A percentile compares a stretch with the other conserved stretches of the same genome.
phyloP scores from a whole-genome alignment of 2,888 invertebrate genomes.

The Troides oblongomaculatus region DNA sequence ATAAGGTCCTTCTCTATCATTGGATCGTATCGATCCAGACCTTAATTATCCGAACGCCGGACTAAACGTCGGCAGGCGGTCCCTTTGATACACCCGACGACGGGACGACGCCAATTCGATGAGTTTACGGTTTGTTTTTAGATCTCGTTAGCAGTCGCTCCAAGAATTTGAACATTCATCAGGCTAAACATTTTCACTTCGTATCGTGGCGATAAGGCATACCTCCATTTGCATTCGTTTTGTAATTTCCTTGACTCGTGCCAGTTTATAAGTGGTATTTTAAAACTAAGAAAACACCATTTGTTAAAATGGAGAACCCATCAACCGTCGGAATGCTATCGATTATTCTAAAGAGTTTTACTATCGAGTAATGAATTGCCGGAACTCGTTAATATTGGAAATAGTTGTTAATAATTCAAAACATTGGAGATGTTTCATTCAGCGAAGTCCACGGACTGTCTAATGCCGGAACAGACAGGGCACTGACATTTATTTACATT shows the following conservation, averaged over 20 bases:
- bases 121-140: slow-evolving; percentile 64
- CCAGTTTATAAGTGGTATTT: slow-evolving; percentile 44
- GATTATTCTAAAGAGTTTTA: slow-evolving; percentile 22
- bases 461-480: slow-evolving; percentile 34
- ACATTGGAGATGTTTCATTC: slow-evolving; percentile 42
- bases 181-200: slow-evolving; percentile 60
- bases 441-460: slow-evolving; percentile 49
- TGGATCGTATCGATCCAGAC: slow-evolving; percentile 55
- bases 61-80: slow-evolving; percentile 58
- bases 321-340: slow-evolving; percentile 22
- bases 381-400: slow-evolving; percentile 25
- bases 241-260: slow-evolving; percentile 39
- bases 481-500: slow-evolving; percentile 51
- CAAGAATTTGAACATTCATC: slow-evolving; percentile 66
- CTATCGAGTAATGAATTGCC: slow-evolving; percentile 45
- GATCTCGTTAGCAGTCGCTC: slow-evolving; percentile 60
- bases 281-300: slow-evolving; percentile 62
- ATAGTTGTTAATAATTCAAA: slow-evolving; percentile 41
- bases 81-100: slow-evolving; percentile 56
- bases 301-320: slow-evolving; percentile 37
- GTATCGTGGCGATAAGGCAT: slow-evolving; percentile 60
- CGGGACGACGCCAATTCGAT: slow-evolving; percentile 46
- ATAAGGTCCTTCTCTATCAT: slow-evolving; percentile 58
- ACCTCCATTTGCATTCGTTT: slow-evolving; percentile 62
- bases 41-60: slow-evolving; percentile 66